Percentiles rank a stretch among this genome's conserved stretches.
phyloP scores from a whole-genome alignment of 2,797 vertebrate genomes.

The Chaetophractus vellerosus region DNA sequence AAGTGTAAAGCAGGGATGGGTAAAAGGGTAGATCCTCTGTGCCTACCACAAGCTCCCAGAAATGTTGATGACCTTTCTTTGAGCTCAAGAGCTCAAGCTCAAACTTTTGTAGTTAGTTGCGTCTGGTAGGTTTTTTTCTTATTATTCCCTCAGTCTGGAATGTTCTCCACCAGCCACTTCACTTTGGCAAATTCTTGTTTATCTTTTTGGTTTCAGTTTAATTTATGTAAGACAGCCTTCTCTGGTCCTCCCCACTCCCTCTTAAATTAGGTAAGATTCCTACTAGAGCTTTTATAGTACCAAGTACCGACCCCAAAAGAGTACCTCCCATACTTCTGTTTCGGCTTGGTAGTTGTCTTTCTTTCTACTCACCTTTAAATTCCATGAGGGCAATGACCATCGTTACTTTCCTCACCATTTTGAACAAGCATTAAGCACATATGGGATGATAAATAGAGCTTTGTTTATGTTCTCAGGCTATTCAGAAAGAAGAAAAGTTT shows the following conservation, averaged over 20 bases:
- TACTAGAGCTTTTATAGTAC: neutral
- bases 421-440: neutral
- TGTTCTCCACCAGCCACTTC: neutral
- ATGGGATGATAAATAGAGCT: neutral
- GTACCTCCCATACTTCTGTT: neutral
- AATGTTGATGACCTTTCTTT: neutral
- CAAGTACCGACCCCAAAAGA: neutral
- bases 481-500: conserved; percentile 16
- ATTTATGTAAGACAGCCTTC: neutral
- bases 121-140: neutral
- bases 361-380: conserved; percentile 16
- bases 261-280: neutral
- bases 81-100: neutral
- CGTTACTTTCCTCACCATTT: neutral
- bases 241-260: neutral
- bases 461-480: conserved; percentile 48
- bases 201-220: neutral
- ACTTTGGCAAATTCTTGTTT: neutral
- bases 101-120: neutral
- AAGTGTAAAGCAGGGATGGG: neutral
- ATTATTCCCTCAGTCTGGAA: neutral
- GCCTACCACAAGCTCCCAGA: neutral
- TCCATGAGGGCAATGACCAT: neutral
- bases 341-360: neutral
- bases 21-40: neutral